Evolutionary conservation across 2,113 vertebrate genomes (phyloP), one percentile per base, ranked within the genome.

Genomic region (Cathartes aura): DNA sequence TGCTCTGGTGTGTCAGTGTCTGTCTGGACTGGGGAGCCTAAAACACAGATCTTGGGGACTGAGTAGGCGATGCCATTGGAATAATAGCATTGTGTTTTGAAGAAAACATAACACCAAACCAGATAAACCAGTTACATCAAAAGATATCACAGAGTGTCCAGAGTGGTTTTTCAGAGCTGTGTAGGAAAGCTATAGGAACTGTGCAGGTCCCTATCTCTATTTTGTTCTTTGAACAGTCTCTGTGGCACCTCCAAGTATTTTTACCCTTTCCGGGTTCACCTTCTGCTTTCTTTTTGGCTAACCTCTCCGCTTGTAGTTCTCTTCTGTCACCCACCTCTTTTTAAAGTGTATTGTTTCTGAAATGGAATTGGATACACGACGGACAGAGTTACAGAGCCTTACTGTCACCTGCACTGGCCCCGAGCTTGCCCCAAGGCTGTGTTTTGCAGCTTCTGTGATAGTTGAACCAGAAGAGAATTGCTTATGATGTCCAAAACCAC

Each of bases 351-450:
- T 47, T 70, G 34, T 72, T 87, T 73, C 36, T 56, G 45, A 76
- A 42, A 12, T 4, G 4, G 43, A 64, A 19, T 8, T 43, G 45
- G 19, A 8, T 19, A 8, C 0, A 3, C 38, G 17, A 3, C 0
- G 0, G 64, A 40, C 38, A 67, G 52, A 1, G 17, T 52, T 20
- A 12, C 13, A 18, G 70, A 66, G 45, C 70, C 20, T 15, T 5
- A 5, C 11, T 7, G 43, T 38, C 38, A 13, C 19, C 55, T 32
- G 22, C 22, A 1, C 26, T 36, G 60, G 30, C 48, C 32, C 48
- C 3, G 1, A 12, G 34, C 26, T 50, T 3, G 0, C 52, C 55
- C 38, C 38, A 42, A 13, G 30, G 47, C 52, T 36, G 21, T 26
- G 5, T 7, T 55, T 66, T 40, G 47, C 60, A 72, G 48, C 58